Base-by-base conservation (phyloP, 2,113 vertebrate species). In the Python bivittatus region DNA sequence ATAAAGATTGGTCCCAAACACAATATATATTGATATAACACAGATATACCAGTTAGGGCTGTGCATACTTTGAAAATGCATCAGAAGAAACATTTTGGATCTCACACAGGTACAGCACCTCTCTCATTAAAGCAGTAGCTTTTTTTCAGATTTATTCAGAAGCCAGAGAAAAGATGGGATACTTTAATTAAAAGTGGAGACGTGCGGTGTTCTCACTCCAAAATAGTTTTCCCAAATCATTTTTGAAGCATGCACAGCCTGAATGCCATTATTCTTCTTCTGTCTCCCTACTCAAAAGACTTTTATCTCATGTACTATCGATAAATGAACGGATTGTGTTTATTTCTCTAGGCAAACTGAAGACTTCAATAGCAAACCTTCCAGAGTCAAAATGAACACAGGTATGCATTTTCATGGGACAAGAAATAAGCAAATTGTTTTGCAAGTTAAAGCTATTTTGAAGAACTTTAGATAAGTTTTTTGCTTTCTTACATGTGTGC, bases 351-450 rank as follows among this genome's bases (percentile, higher is more conserved):
- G 98, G 98, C 95, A 97, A 96, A 96, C 97, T 97, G 98, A 98
- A 97, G 97, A 97, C 92, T 94, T 97, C 97, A 97, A 91, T 96
- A 97, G 93, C 96, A 97, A 97, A 97, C 86, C 93, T 61, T 95
- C 95, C 96, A 96, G 96, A 96, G 92, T 97, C 97, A 98, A 95
- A 97, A 98, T 98, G 98, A 98, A 98, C 72, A 98, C 98, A 98
- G 98, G 98, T 98, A 98, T 92, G 98, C 95, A 93, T 17, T 94
- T 96, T 92, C 93, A 83, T 90, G 89, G 93, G 95, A 4, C 27
- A 54, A 29, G 29, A 33, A 44, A 8, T 93, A 88, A 93, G 85
- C 54, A 54, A 29, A 91, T 23, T 64, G 53, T 48, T 72, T 33
- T 96, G 48, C 90, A 91, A 60, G 68, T 10, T 42, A 84, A 1